A percentile compares a stretch with the other conserved stretches of the same genome.
Conservation (phyloP, 2,113 vertebrate species). For the Psammodynastes pulverulentus region DNA sequence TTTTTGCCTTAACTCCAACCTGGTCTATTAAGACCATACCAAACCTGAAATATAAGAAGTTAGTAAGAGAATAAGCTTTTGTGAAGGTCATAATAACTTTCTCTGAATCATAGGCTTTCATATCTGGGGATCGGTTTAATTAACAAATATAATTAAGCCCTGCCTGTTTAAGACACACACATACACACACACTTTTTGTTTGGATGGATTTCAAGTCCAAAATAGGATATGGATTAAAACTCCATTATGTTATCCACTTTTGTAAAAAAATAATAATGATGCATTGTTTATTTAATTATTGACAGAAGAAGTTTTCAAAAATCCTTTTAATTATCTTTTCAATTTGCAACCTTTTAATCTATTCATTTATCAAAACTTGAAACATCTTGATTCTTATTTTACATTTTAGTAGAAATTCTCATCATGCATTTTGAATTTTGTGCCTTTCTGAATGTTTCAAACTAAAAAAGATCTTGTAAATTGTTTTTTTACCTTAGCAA, state of each 20-base stretch:
- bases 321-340: background rate
- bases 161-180: background rate
- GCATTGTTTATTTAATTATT: background rate
- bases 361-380: background rate
- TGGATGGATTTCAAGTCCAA: background rate
- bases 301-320: background rate
- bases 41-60: too few species aligned
- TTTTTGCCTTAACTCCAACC: background rate
- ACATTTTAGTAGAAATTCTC: accelerated
- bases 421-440: background rate
- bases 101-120: background rate
- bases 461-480: background rate
- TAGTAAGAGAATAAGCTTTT: background rate
- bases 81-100: background rate
- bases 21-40: background rate
- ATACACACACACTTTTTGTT: too few species aligned
- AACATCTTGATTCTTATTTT: background rate
- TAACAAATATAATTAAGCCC: background rate
- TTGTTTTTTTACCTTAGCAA: background rate
- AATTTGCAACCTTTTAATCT: background rate
- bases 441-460: background rate
- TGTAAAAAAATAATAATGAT: background rate
- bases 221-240: background rate
- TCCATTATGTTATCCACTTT: background rate
- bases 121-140: background rate